Evolutionary conservation across 2,888 invertebrate genomes (phyloP), one percentile per base, ranked within the genome.

Genomic region (Brachypalpus laphriformis): DNA sequence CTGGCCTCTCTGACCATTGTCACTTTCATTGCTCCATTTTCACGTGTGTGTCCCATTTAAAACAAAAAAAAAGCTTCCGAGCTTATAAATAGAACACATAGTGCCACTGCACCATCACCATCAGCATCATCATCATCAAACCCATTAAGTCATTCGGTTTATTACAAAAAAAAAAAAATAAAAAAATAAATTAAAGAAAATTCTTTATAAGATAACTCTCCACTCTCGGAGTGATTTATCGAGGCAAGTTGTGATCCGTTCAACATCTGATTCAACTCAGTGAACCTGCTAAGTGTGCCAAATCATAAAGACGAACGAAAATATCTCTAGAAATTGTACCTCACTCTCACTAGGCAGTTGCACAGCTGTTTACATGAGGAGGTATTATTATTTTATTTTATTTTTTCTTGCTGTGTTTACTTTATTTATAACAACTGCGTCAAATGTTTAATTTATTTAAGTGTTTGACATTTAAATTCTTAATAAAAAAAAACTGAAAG

Each of bases 251-350:
- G 71, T 76, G 63, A 76, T 76, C 49, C 57, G 49, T 57, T 51
- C 42, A 49, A 76, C 71, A 68, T 71, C 31, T 63, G 78, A 78
- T 65, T 83, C 63, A 56, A 47, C 63, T 74, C 68, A 59, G 56
- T 78, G 78, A 83, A 83, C 63, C 74, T 57, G 14, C 45, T 25
- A 83, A 70, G 56, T 80, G 80, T 83, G 78, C 78, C 83, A 83
- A 83, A 66, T n/a, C 7, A 11, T 70, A 63, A 40, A 25, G 22
- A 28, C 16, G 34, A 61, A 56, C 71, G 57, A 77, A 77, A 68
- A 74, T 28, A 77, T 59, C 57, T 65, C 25, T n/a, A 22, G 37
- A 71, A 11, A 54, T 54, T 82, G 66, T 59, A 82, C 72, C 47
- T 82, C 57, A 76, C 65, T 71, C 61, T 45, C 54, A 66, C 61